These are phyloP conservation scores for Caenorhabditis wallacei DNA, from an alignment of 2,888 invertebrate species.

Conservation along the genomic window DNA sequence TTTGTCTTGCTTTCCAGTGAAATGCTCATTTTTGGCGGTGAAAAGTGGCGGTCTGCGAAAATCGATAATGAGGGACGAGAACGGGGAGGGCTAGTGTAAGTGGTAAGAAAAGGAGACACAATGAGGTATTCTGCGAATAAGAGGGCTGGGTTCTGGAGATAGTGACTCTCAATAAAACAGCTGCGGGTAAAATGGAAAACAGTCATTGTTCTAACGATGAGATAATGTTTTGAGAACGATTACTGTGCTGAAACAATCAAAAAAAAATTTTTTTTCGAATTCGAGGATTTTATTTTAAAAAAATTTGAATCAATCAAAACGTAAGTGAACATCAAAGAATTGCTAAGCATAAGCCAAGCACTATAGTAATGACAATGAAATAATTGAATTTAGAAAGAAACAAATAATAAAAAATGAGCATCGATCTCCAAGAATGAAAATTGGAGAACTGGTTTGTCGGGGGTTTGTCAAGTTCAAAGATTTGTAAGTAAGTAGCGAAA, in stretches of 20 bases:
- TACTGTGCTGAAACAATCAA: background rate
- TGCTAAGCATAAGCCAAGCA: slow-evolving; percentile 32
- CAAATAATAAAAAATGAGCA: background rate
- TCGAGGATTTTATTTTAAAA: slow-evolving; percentile 2
- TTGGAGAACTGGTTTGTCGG: slow-evolving; percentile 13
- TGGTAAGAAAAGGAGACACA: background rate
- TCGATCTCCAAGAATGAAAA: slow-evolving; percentile 31
- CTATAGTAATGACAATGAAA: slow-evolving; percentile 11
- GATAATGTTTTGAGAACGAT: too few species aligned
- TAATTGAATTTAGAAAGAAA: background rate
- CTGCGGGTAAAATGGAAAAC: too few species aligned
- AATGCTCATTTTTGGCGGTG: slow-evolving; percentile 47
- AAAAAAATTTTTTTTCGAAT: background rate
- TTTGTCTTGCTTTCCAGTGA: slow-evolving; percentile 64
- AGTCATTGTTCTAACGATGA: too few species aligned
- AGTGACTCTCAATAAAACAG: too few species aligned
- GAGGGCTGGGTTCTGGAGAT: too few species aligned
- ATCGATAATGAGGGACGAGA: slow-evolving; percentile 30
- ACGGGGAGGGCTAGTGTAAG: background rate
- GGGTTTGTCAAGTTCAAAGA: slow-evolving; percentile 10
- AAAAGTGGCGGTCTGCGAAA: slow-evolving; percentile 1
- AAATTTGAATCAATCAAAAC: slow-evolving; percentile 29
- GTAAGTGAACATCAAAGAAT: slow-evolving; percentile 2
- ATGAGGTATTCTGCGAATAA: background rate
- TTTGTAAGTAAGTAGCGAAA: background rate